Evolutionary conservation across 2,113 vertebrate genomes (phyloP), one percentile per base, ranked within the genome.

Genomic region (Uria lomvia): DNA sequence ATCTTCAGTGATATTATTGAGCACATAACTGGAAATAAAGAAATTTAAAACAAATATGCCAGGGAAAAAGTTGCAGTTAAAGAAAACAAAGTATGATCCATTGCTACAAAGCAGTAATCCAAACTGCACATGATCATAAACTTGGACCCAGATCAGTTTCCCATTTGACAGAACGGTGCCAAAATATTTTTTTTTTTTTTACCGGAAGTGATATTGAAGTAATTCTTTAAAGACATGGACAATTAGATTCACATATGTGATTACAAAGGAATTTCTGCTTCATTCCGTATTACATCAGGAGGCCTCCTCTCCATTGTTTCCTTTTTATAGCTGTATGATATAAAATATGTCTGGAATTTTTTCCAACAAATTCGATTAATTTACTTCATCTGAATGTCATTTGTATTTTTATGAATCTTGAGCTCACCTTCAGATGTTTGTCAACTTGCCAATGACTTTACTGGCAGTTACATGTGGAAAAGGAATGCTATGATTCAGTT

Each of bases 351-450:
- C 19, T 94, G 45, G 43, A 86, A 0, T 77, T 75, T 86, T 89
- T 81, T 38, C 43, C 63, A 72, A 55, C 12, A 49, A 24, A 60
- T 81, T 83, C 15, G 26, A 21, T 89, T 86, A 55, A 90, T 58
- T 43, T 65, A 65, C 52, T 88, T 94, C 12, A 62, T 90, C 40
- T 84, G 32, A 36, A 49, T 81, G 14, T 23, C 75, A 43, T 53
- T 6, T 1, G 26, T 36, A 42, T 53, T 92, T 85, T 97, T 79
- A 30, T 74, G 43, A 84, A 84, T 66, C 36, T 81, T 88, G 13
- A 89, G 7, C 68, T 95, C 55, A 76, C 58, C 63, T 96, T 94
- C 75, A 89, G 70, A 87, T 95, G 15, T 74, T 76, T 85, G 36
- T 94, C 74, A 95, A 87, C 52, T 34, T 95, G 47, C 56, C 56